Conservation (phyloP, 2,113 vertebrate genomes). For the Uria aalge region DNA sequence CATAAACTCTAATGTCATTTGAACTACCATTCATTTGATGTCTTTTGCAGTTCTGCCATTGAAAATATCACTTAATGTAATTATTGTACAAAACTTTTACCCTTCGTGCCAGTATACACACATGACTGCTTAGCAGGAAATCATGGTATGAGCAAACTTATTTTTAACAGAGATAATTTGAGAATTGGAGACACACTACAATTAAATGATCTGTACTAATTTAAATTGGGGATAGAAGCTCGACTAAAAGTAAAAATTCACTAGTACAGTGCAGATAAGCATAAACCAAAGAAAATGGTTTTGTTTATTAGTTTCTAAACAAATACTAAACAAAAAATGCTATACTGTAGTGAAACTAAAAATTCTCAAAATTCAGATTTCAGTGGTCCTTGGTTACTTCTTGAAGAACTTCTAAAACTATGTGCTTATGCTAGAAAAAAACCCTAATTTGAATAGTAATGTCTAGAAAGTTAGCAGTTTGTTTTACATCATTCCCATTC, state of each 20-base stretch:
- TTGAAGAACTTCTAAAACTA: constrained; percentile 6
- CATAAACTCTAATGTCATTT: constrained; percentile 31
- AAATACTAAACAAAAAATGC: constrained; percentile 35
- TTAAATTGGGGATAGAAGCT: constrained; percentile 57
- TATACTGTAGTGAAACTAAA: neutral
- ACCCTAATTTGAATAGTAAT: neutral
- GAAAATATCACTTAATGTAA: constrained; percentile 49
- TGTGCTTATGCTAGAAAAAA: neutral
- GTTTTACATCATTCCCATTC: neutral
- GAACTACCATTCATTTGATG: constrained; percentile 8
- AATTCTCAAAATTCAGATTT: constrained; percentile 41
- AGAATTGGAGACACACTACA: constrained; percentile 3
- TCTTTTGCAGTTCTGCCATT: constrained; percentile 54
- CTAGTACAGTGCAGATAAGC: constrained; percentile 73
- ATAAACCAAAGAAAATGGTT: constrained; percentile 90
- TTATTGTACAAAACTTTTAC: constrained; percentile 38
- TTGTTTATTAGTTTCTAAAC: constrained; percentile 56
- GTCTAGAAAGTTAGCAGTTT: neutral
- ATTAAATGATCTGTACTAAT: neutral
- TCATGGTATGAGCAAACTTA: constrained; percentile 47
- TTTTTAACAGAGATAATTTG: constrained; percentile 59
- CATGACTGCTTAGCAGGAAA: constrained; percentile 19
- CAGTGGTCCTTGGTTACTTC: neutral
- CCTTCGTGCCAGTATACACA: constrained; percentile 28
- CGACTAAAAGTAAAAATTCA: constrained; percentile 51